phyloP scores from a whole-genome alignment of 2,888 invertebrate species.

The Caenorhabditis sinica region DNA sequence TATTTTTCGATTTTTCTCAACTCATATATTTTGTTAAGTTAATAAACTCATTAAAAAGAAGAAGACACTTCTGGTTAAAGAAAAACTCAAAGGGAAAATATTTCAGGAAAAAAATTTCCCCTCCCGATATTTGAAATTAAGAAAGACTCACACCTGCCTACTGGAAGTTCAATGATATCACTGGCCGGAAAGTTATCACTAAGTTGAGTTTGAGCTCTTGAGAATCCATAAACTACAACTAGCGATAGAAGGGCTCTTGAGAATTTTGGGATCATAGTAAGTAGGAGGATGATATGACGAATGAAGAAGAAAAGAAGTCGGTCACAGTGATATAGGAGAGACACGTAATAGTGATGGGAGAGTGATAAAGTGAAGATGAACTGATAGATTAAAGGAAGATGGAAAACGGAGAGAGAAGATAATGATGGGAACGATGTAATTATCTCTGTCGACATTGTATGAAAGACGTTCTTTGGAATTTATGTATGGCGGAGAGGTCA shows the following conservation, averaged over 20 bases:
- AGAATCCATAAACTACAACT: neutral
- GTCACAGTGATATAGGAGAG: conserved; percentile 40
- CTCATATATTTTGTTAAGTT: no score
- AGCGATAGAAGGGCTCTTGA: conserved; percentile 19
- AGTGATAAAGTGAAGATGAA: conserved; percentile 29
- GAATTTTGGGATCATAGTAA: neutral
- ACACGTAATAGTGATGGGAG: conserved; percentile 17
- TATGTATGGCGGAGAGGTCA: neutral
- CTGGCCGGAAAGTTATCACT: conserved; percentile 66
- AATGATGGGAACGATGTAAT: conserved; percentile 50
- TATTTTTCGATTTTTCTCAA: no score
- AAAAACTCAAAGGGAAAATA: no score
- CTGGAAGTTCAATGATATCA: conserved; percentile 78
- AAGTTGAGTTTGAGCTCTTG: conserved; percentile 17
- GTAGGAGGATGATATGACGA: conserved; percentile 4
- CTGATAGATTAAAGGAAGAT: conserved; percentile 4
- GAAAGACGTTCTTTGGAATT: neutral
- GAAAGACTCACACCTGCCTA: conserved; percentile 72
- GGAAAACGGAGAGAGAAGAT: conserved; percentile 5
- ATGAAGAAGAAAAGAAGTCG: conserved; percentile 34
- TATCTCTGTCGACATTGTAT: neutral
- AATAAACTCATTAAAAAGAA: no score
- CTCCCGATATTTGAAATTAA: neutral
- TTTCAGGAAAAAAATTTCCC: neutral
- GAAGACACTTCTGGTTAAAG: no score